A percentile compares a stretch with the other conserved stretches of the same genome.
phyloP scores from a whole-genome alignment of 2,113 vertebrate species.

The Nothoprocta perdicaria region DNA sequence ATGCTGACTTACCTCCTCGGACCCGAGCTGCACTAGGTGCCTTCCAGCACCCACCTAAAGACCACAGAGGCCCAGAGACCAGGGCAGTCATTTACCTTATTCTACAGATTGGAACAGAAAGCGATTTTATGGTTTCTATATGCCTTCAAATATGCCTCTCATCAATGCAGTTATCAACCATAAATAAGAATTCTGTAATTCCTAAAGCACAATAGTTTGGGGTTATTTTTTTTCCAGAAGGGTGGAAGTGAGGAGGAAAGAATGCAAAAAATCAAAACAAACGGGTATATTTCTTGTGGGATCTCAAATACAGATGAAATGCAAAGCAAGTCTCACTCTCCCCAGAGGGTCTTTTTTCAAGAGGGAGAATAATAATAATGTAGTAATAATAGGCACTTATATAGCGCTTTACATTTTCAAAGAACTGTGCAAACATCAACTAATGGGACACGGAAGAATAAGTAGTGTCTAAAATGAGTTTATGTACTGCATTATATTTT shows the following conservation, averaged over 20 bases:
- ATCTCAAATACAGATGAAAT: conserved; percentile 55
- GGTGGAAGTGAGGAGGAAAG: neutral
- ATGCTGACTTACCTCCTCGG: neutral
- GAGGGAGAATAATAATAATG: conserved; percentile 72
- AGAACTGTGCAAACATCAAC: conserved; percentile 61
- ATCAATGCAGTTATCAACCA: conserved; percentile 14
- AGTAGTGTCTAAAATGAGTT: conserved; percentile 70
- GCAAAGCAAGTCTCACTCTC: conserved; percentile 61
- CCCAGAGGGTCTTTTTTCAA: conserved; percentile 65
- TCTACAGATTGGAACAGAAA: neutral
- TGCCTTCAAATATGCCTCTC: neutral
- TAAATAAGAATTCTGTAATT: conserved; percentile 26
- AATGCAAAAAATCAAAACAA: conserved; percentile 53
- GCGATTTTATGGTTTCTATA: neutral
- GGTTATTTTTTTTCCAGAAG: neutral
- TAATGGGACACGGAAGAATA: conserved; percentile 70
- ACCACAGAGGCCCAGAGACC: neutral
- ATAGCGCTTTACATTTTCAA: conserved; percentile 73
- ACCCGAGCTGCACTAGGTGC: neutral
- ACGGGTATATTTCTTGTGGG: conserved; percentile 39
- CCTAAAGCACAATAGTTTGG: neutral
- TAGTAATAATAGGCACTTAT: conserved; percentile 75
- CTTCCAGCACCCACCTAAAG: neutral
- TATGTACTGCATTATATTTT: conserved; percentile 61
- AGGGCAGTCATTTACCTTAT: neutral